Evolutionary conservation across 2,888 invertebrate species (phyloP), one percentile per base, ranked within the genome.

Genomic region (Liodrosophila aerea): DNA sequence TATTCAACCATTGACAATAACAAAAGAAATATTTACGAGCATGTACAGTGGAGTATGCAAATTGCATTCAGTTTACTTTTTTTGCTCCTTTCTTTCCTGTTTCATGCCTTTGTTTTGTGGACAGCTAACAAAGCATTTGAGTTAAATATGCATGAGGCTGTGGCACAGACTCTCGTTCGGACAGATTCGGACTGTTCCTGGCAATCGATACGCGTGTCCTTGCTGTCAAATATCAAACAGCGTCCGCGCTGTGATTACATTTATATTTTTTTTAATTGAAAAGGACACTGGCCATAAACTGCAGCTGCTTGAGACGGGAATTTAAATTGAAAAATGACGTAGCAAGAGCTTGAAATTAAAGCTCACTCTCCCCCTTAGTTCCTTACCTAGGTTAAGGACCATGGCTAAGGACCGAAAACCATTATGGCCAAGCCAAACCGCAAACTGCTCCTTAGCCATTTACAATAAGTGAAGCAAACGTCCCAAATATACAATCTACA

Each of bases 281-380:
- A 64, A 44, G 39, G 30, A 39, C 41, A 15, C 16, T 15, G 36
- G 51, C 43, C 56, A 62, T 73, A 69, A 73, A 72, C 30, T 72
- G 72, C 74, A 72, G 74, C 72, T 73, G 72, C 61, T 56, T 43
- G 59, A 41, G 73, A 52, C 64, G 51, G 53, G 46, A 40, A 69
- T 68, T 64, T 57, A 68, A 54, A 73, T 71, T 58, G 50, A 45
- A 59, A 51, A 50, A 36, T 11, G 51, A 30, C 51, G 8, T 30
- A 36, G 41, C 52, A 46, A 36, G 64, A 39, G 47, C 37, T 34
- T 11, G 31, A 37, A 27, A 49, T 67, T 71, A 60, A 68, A 58
- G 64, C 9, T 7, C 9, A 12, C 15, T 33, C 15, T 11, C 37
- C 56, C 36, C 27, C 15, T 2, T 11, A 1, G 13, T 27, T 5